Percentiles rank a stretch among this genome's conserved stretches.
Conservation (phyloP, 1,140 invertebrate species). For the Microplitis demolitor region DNA sequence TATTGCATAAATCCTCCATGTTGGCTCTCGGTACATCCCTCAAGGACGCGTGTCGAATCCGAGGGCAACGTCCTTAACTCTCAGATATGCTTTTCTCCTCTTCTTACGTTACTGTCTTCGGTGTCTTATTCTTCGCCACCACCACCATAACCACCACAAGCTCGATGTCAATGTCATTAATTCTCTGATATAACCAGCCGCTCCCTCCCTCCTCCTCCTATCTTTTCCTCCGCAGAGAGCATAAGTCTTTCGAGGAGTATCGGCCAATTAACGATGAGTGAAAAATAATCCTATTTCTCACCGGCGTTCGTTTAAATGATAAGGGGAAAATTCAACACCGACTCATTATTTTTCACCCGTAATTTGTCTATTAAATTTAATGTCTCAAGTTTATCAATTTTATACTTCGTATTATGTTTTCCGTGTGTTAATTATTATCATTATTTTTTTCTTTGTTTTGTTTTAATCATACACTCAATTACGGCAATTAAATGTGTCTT, state of each 20-base stretch:
- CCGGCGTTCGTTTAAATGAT: background rate
- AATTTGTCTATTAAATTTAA: no score
- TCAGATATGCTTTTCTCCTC: constrained; percentile 26
- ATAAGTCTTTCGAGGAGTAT: background rate
- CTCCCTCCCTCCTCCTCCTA: constrained; percentile 24
- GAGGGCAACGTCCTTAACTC: constrained; percentile 53
- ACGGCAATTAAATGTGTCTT: no score
- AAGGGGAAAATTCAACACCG: background rate
- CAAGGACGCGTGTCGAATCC: constrained; percentile 56
- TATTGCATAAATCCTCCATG: constrained; percentile 57
- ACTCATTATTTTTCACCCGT: no score
- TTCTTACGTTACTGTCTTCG: constrained; percentile 35
- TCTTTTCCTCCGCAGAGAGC: no score
- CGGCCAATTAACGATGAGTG: constrained; percentile 16
- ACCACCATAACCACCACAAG: constrained; percentile 37
- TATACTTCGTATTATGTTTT: no score
- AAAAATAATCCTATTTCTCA: constrained; percentile 16
- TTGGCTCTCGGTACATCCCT: constrained; percentile 44
- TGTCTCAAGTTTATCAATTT: no score
- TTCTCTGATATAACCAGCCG: constrained; percentile 44
- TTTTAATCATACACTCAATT: no score
- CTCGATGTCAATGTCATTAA: constrained; percentile 55
- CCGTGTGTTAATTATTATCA: no score
- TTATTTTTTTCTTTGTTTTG: no score
- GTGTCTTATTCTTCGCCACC: constrained; percentile 27